Percentiles rank a stretch among this genome's conserved stretches.
Conservation (phyloP, 2,113 vertebrate species). For the Sorex araneus region DNA sequence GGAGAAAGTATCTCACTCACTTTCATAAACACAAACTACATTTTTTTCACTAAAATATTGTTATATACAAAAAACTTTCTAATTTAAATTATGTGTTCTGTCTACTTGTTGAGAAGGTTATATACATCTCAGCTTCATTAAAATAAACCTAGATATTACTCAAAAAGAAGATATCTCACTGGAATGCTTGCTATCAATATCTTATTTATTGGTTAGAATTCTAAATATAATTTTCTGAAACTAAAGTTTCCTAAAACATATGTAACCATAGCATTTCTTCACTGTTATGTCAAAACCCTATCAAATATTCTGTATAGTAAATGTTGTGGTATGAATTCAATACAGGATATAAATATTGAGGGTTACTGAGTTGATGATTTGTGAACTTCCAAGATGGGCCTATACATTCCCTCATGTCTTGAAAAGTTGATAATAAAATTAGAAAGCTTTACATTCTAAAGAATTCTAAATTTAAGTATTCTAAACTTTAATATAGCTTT, state of each 20-base stretch:
- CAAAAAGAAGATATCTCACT: neutral
- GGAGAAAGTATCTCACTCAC: neutral
- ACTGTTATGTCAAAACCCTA: no score
- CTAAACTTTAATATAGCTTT: neutral
- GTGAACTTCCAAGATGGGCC: neutral
- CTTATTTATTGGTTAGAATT: neutral
- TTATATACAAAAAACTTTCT: neutral
- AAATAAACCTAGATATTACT: neutral
- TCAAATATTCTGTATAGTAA: neutral
- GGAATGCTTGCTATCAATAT: neutral
- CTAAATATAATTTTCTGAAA: neutral
- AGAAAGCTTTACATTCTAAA: no score
- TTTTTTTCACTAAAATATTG: neutral
- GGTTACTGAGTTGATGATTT: neutral
- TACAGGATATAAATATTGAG: neutral
- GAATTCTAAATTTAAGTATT: neutral
- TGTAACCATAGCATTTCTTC: no score
- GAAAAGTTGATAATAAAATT: conserved; percentile 23
- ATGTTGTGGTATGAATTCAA: neutral
- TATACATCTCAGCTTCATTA: neutral
- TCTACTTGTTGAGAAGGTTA: neutral
- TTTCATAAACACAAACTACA: conserved; percentile 13
- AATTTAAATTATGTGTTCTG: conserved; percentile 7
- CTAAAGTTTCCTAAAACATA: neutral
- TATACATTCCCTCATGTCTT: neutral